These are phyloP conservation scores for Danaus chrysippus DNA, from an alignment of 2,888 invertebrate species.

Conservation along the genomic window DNA sequence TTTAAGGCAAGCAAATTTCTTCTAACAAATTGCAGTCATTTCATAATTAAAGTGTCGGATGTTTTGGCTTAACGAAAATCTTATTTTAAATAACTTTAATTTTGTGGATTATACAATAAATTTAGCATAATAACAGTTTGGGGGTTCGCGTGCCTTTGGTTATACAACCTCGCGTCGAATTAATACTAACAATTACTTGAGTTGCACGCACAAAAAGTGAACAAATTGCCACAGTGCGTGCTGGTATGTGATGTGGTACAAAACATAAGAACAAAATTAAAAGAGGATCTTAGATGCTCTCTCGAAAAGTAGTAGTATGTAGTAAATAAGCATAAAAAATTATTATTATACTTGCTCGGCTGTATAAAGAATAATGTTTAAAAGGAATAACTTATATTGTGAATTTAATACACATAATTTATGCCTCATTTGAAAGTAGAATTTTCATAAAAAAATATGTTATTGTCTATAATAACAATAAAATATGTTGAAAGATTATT, in stretches of 20 bases:
- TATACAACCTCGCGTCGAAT: conserved; percentile 58
- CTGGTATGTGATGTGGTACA: conserved; percentile 31
- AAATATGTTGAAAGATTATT: neutral
- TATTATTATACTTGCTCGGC: too few species aligned
- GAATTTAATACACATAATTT: too few species aligned
- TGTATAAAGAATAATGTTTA: too few species aligned
- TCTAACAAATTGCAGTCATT: too few species aligned
- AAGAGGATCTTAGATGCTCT: neutral
- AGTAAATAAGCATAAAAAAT: too few species aligned
- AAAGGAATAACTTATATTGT: too few species aligned
- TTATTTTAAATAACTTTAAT: conserved; percentile 14
- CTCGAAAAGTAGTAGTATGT: too few species aligned
- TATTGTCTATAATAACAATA: neutral
- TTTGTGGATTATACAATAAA: conserved; percentile 40
- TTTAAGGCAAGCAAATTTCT: too few species aligned
- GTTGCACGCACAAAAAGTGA: conserved; percentile 64
- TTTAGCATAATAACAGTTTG: conserved; percentile 38
- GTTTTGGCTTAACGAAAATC: neutral
- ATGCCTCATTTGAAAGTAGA: too few species aligned
- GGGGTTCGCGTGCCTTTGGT: conserved; percentile 55
- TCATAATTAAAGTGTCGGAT: too few species aligned
- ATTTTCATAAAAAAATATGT: too few species aligned
- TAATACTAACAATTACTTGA: conserved; percentile 72
- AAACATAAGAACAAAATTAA: conserved; percentile 32
- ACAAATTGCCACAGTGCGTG: conserved; percentile 72